A percentile compares a stretch with the other conserved stretches of the same genome.
Evolutionary conservation across 2,888 invertebrate species (phyloP).

Genomic region (Sarcophaga carnaria): DNA sequence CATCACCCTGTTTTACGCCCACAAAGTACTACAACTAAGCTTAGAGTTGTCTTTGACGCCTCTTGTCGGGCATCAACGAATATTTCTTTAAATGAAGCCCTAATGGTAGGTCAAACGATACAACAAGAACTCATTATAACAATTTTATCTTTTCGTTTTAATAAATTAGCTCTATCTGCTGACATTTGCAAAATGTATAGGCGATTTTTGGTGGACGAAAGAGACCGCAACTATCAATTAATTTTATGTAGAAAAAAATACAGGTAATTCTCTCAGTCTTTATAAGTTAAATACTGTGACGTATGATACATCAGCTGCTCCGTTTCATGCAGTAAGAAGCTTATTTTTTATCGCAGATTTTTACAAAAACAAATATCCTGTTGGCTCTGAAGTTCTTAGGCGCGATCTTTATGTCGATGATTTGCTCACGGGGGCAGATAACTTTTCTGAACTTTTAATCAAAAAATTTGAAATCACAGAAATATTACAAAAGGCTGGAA

Average conservation of each 20-base stretch:
- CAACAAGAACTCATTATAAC: conserved; percentile 39
- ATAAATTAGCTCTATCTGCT: conserved; percentile 16
- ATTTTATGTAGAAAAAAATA: no score
- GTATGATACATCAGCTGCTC: conserved; percentile 15
- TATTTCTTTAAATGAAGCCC: conserved; percentile 40
- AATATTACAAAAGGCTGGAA: conserved; percentile 29
- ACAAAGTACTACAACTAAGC: conserved; percentile 47
- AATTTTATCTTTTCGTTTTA: background rate
- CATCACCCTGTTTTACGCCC: conserved; percentile 38
- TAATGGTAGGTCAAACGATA: conserved; percentile 42
- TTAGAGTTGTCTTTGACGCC: conserved; percentile 55
- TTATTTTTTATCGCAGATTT: conserved; percentile 15
- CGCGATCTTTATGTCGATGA: background rate
- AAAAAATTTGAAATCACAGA: conserved; percentile 41
- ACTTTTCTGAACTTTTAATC: conserved; percentile 10
- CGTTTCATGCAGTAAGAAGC: conserved; percentile 21
- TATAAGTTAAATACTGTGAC: background rate
- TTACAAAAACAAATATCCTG: background rate
- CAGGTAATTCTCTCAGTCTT: no score
- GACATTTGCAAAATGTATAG: conserved; percentile 25
- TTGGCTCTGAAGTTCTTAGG: conserved; percentile 2
- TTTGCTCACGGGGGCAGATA: conserved; percentile 3
- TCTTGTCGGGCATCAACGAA: conserved; percentile 30
- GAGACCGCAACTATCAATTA: background rate
- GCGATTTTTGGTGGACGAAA: background rate